Percentiles rank a stretch among this genome's conserved stretches.
Conservation (phyloP, 2,113 vertebrate genomes). For the Ornithorhynchus anatinus region DNA sequence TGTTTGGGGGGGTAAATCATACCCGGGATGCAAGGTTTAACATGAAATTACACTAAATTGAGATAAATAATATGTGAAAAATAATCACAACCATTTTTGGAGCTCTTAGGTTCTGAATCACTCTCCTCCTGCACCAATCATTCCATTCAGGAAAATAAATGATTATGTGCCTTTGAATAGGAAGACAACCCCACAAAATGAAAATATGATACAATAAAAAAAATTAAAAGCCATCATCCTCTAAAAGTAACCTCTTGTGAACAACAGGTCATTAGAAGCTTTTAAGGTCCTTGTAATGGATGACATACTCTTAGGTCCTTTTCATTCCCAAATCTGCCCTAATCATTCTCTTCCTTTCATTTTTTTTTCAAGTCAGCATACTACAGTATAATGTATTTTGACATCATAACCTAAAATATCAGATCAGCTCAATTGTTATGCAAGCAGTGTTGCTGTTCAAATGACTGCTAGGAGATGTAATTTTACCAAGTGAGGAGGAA, state of each 20-base stretch:
- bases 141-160: slow-evolving; percentile 22
- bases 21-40: neutral
- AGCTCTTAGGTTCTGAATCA: neutral
- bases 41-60: neutral
- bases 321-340: slow-evolving; percentile 36
- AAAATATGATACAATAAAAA: slow-evolving; percentile 42
- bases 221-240: slow-evolving; percentile 26
- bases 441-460: slow-evolving; percentile 42
- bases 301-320: slow-evolving; percentile 50
- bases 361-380: slow-evolving; percentile 40
- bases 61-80: neutral
- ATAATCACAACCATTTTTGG: neutral
- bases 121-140: neutral
- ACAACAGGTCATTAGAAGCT: slow-evolving; percentile 56
- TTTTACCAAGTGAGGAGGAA: slow-evolving; percentile 44
- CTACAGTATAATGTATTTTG: slow-evolving; percentile 52
- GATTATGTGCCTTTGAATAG: neutral
- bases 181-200: slow-evolving; percentile 10
- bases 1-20: neutral
- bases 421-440: slow-evolving; percentile 61
- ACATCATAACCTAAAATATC: slow-evolving; percentile 61
- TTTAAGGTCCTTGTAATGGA: slow-evolving; percentile 53
- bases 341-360: slow-evolving; percentile 32
- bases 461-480: slow-evolving; percentile 30
- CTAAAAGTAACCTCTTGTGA: slow-evolving; percentile 29